Evolutionary conservation across 2,888 invertebrate species (phyloP).

Genomic region (Melipona bicolor): DNA sequence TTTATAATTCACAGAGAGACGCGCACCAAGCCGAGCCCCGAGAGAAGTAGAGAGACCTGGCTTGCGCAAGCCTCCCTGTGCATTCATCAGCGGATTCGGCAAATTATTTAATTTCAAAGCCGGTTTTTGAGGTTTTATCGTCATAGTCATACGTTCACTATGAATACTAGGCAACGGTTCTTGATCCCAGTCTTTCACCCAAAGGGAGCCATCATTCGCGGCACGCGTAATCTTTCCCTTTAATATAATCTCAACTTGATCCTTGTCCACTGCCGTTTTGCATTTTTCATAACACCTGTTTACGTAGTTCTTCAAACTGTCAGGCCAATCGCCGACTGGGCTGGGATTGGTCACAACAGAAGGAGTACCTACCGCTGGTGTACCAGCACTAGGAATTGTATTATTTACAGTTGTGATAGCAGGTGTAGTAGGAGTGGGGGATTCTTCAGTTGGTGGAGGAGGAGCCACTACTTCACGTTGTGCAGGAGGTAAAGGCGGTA

Average conservation of each 20-base stretch:
- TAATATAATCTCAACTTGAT: slow-evolving; percentile 96
- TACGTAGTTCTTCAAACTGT: slow-evolving; percentile 93
- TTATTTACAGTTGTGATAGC: slow-evolving; percentile 85
- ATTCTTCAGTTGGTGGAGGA: slow-evolving; percentile 85
- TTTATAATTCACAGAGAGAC: slow-evolving; percentile 83
- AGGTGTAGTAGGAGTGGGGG: slow-evolving; percentile 82
- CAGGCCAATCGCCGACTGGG: slow-evolving; percentile 91
- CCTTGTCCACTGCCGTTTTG: slow-evolving; percentile 94
- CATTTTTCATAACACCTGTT: slow-evolving; percentile 96
- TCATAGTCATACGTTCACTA: slow-evolving; percentile 90
- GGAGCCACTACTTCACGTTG: slow-evolving; percentile 84
- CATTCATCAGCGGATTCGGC: slow-evolving; percentile 69
- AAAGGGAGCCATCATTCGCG: slow-evolving; percentile 93
- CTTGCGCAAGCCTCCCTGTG: slow-evolving; percentile 79
- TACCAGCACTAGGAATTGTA: slow-evolving; percentile 74
- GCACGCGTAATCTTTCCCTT: slow-evolving; percentile 97
- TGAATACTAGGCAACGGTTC: slow-evolving; percentile 96
- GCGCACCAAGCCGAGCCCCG: slow-evolving; percentile 86
- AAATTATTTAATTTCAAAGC: slow-evolving; percentile 72
- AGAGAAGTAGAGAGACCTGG: slow-evolving; percentile 86
- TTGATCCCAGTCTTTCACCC: slow-evolving; percentile 96
- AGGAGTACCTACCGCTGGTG: slow-evolving; percentile 75
- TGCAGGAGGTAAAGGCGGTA: slow-evolving; percentile 85
- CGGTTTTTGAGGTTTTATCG: slow-evolving; percentile 87
- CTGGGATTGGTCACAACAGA: slow-evolving; percentile 76